Base-by-base conservation (phyloP, 1,140 invertebrate genomes). In the Rhizoglyphus robini region DNA sequence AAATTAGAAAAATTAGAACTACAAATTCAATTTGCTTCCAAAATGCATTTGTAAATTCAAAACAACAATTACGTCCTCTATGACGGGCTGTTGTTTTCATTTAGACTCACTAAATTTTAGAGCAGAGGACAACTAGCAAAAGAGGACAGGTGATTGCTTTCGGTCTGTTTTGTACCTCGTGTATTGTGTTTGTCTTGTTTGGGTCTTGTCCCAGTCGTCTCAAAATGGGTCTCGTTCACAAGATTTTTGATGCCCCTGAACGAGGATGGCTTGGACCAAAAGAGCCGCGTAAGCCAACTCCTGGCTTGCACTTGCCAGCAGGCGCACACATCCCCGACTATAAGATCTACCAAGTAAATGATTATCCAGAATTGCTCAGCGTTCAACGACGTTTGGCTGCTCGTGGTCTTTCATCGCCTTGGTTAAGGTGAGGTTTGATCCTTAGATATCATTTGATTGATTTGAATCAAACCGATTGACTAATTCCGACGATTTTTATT, bases 331-430 rank as follows among this genome's bases (percentile, higher is more conserved):
- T 66, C 15, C 57, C 57, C 20, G 65, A 66, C 41, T 65, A 23
- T 8, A 61, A 38, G 54, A 31, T 32, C 31, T 66, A 66, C 61
- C 38, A 65, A 51, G 41, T 66, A 23, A 18, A 65, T 15, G 32
- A 66, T 48, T 8, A 5, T 8, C 65, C 65, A 8, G 59, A 66
- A 66, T 34, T 66, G 23, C 1, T 31, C 1, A 27, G 29, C 2
- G 8, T 66, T 29, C 30, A 66, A 48, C 25, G 34, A 47, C 62
- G 59, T 30, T 63, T 66, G 27, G 65, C 65, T 34, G 65, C 57
- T 5, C 57, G 65, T 30, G 65, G 65, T 20, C 30, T 66, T 8
- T 63, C 63, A 48, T 65, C 66, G n/a, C 61, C 65, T 11, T 66
- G 65, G 65, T n/a, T 63, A 29, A 63, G 65, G 65, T 66, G 46